Evolutionary conservation across 2,888 invertebrate genomes (phyloP).

Genomic region (Drosophila emarginata): DNA sequence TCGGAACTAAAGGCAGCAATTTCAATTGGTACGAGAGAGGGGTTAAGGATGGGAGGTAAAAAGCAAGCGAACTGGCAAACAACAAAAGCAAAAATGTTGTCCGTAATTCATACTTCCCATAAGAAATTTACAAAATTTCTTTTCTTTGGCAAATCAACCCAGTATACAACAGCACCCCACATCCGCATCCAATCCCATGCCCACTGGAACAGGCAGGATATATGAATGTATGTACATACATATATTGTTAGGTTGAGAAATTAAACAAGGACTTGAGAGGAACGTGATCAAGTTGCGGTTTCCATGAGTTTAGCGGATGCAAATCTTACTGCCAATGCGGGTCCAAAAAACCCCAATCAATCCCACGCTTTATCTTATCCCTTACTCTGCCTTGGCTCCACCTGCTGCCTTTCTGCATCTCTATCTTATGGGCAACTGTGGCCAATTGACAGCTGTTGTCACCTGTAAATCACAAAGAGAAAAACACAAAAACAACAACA

Average conservation of each 20-base stretch:
- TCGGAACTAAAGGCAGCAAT: constrained; percentile 31
- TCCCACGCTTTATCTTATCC: constrained; percentile 19
- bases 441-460: constrained; percentile 66
- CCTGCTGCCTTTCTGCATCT: not conserved
- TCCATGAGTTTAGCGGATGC: constrained; percentile 45
- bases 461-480: constrained; percentile 65
- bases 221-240: constrained; percentile 20
- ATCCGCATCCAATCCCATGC: constrained; percentile 3
- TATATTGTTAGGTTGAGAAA: constrained; percentile 55
- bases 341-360: not conserved
- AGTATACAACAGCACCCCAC: constrained; percentile 13
- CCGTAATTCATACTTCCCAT: constrained; percentile 65
- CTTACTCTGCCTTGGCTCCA: not conserved
- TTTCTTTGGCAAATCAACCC: constrained; percentile 51
- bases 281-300: constrained; percentile 80
- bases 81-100: constrained; percentile 44
- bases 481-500: constrained; percentile 30
- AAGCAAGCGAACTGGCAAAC: constrained; percentile 1
- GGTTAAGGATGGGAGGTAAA: constrained; percentile 5
- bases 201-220: constrained; percentile 54
- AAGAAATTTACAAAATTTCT: constrained; percentile 69
- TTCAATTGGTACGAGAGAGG: not conserved
- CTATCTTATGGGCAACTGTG: constrained; percentile 38
- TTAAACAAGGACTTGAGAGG: constrained; percentile 51
- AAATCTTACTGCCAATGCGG: constrained; percentile 39